Evolutionary conservation across 1,140 invertebrate species (phyloP), one percentile per base, ranked within the genome.

Genomic region (Littorina saxatilis): DNA sequence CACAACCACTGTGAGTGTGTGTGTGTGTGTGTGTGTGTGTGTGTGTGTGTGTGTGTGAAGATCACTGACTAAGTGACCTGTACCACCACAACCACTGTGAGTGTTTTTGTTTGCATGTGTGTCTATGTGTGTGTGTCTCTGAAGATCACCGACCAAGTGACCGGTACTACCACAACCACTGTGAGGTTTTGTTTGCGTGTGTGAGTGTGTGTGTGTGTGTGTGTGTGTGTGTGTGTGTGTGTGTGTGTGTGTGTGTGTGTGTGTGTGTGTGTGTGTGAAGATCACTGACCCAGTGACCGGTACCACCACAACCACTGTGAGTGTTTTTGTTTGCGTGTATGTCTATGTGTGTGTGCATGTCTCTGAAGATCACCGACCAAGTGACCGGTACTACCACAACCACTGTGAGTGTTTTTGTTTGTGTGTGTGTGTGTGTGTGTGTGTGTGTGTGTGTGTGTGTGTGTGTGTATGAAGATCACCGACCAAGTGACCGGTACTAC

Each of bases 321-420:
- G n/a, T n/a, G n/a, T n/a, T 50, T 9, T 50, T 50, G 9, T 11
- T 50, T 9, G 47, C 47, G 47, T 50, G 47, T 50, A 20, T 50
- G 47, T 50, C 9, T 50, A 20, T 50, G 20, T 50, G 47, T 50
- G 47, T 50, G 83, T 91, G 9, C 20, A 20, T 91, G 2, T 39
- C 50, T 32, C 58, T 90, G 0, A 70, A 79, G 0, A 83, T 90
- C 52, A 81, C 35, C 27, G 87, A 91, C 75, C 87, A 88, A 32
- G 81, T 78, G 1, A 85, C 85, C 39, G 84, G 85, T 35, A 81
- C 58, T 23, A 80, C 39, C 15, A 85, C 82, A 39, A 70, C 66
- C 43, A 27, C 80, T 78, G 89, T 90, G 72, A 82, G 84, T 50
- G 7, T 5, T n/a, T 4, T 29, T n/a, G n/a, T n/a, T n/a, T n/a